Evolutionary conservation across 2,888 invertebrate genomes (phyloP).

Genomic region (Patella pellucida): DNA sequence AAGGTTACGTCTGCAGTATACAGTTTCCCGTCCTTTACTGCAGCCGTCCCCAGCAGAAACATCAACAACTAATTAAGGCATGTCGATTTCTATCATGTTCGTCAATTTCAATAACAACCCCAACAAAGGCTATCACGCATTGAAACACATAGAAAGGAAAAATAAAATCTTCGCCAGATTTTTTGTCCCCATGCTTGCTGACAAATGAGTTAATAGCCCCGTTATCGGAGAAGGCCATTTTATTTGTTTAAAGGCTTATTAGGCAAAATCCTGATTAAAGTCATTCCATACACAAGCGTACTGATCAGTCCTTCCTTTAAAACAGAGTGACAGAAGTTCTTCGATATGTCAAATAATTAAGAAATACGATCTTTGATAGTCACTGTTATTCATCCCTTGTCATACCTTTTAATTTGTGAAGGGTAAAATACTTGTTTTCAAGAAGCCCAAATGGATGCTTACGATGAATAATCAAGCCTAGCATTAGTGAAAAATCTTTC

Average conservation of each 20-base stretch:
- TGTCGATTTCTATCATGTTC: no score
- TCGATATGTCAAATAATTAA: constrained; percentile 29
- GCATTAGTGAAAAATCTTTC: constrained; percentile 18
- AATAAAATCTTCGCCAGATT: no score
- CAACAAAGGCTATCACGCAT: no score
- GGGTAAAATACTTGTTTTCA: constrained; percentile 23
- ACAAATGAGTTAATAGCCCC: constrained; percentile 6
- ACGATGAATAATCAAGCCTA: constrained; percentile 11
- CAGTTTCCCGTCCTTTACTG: no score
- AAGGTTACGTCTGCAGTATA: no score
- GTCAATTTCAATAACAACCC: no score
- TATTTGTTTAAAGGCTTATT: constrained; percentile 26
- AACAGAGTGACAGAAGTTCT: not conserved
- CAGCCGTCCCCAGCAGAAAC: no score
- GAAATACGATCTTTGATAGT: constrained; percentile 26
- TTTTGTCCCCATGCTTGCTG: not conserved
- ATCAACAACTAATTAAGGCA: no score
- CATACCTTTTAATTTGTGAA: constrained; percentile 26
- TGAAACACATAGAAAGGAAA: no score
- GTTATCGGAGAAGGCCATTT: constrained; percentile 21
- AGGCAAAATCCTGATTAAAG: constrained; percentile 7
- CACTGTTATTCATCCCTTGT: constrained; percentile 23
- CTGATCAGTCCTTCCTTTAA: constrained; percentile 11
- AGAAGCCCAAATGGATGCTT: constrained; percentile 4
- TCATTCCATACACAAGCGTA: constrained; percentile 9